Base-by-base conservation (phyloP, 1,140 invertebrate species). In the Gyrodactylus bullatarudis region DNA sequence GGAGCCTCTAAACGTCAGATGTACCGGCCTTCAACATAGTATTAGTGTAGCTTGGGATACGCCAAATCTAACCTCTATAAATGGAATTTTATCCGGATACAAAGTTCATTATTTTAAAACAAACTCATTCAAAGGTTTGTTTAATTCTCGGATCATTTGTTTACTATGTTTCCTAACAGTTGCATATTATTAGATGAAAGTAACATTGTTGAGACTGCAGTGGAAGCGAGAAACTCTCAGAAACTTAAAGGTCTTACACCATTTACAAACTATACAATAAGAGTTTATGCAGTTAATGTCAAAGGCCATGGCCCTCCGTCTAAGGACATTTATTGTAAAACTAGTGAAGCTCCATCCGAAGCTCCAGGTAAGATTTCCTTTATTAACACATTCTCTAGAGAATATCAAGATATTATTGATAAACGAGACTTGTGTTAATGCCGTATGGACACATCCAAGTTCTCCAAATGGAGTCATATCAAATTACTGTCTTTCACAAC, bases 121-220 rank as follows among this genome's bases (percentile, higher is more conserved):
- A 71, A 71, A 71, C n/a, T 20, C 20, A 71, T 26, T 23, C n/a
- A 20, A 20, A 25, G 70, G 70, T 71, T 8, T 21, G 19, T n/a
- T 21, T 2, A 69, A 2, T 69, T 23, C 8, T 2, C 8, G 23
- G 23, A 69, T 23, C 68, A 69, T n/a, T 19, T n/a, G 68, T 19
- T 21, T 19, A 69, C n/a, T 54, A 16, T n/a, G 34, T 16, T 8
- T 16, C 34, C 34, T 54, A 16, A 54, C 34, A 16, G 8, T 16
- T 54, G 34, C 34, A 54, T 54, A 54, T 54, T 54, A 54, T n/a
- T 54, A 71, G 70, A 71, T 71, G 70, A 71, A n/a, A 20, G 21
- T 2, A 8, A 71, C n/a, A 24, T 71, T 21, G 1, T 8, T 24
- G 2, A 21, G 23, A 71, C 24, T 2, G 24, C 20, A 16, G 23